Conservation (phyloP, 2,113 vertebrate species). For the Orientallactaga bullata region DNA sequence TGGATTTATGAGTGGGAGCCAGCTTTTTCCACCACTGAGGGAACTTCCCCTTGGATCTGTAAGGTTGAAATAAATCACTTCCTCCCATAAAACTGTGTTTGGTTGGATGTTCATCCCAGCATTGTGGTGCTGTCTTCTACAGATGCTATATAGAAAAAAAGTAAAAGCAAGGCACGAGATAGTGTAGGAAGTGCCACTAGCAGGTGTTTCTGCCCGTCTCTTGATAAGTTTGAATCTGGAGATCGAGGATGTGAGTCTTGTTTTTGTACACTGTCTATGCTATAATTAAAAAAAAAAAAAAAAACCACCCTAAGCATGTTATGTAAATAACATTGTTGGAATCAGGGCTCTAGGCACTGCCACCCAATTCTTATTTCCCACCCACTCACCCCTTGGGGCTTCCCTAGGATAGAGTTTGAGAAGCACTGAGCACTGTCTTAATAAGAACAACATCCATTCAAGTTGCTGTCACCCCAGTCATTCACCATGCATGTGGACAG, state of each 20-base stretch:
- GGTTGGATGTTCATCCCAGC: too few relatives aligned
- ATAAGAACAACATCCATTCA: neutral
- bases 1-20: too few relatives aligned
- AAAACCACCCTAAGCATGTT: neutral
- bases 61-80: too few relatives aligned
- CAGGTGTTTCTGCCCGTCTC: neutral
- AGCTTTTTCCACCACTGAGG: too few relatives aligned
- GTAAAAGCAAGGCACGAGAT: neutral
- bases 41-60: too few relatives aligned
- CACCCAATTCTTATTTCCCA: too few relatives aligned
- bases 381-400: neutral
- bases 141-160: neutral
- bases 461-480: neutral
- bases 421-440: conserved; percentile 10
- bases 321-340: conserved; percentile 1
- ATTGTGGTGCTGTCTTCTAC: too few relatives aligned
- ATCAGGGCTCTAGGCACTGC: neutral
- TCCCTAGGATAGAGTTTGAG: conserved; percentile 2
- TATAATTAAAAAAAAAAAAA: neutral
- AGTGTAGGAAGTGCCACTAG: neutral
- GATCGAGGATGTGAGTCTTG: neutral
- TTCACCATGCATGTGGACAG: neutral
- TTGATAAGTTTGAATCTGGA: neutral
- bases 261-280: neutral
- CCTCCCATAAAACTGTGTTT: too few relatives aligned